These are phyloP conservation scores for Gisinianus flammeolus DNA, from an alignment of 2,888 invertebrate genomes.

Conservation along the genomic window DNA sequence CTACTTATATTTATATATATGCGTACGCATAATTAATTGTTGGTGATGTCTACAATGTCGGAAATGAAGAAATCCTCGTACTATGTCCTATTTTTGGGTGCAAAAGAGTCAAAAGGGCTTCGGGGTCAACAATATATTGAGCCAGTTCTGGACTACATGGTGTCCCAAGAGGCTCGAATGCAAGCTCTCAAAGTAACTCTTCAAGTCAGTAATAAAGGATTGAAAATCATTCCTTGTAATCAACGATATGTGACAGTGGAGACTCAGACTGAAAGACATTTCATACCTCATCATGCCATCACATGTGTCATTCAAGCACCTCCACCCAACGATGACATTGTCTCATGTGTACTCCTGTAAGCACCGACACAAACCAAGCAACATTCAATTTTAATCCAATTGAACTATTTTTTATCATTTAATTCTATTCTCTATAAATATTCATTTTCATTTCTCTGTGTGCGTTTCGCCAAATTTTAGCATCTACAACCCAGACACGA, in stretches of 20 bases:
- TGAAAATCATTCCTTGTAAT: conserved; percentile 88
- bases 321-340: conserved; percentile 77
- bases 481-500: conserved; percentile 91
- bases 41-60: too few relatives aligned
- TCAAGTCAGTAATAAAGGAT: conserved; percentile 87
- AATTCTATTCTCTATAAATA: too few relatives aligned
- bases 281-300: conserved; percentile 91
- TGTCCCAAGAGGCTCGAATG: conserved; percentile 80
- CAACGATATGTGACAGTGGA: conserved; percentile 59
- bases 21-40: too few relatives aligned
- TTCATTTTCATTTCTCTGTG: too few relatives aligned
- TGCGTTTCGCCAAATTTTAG: too few relatives aligned
- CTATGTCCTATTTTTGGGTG: conserved; percentile 94
- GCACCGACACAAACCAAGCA: too few relatives aligned
- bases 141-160: conserved; percentile 81
- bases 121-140: conserved; percentile 84
- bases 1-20: too few relatives aligned
- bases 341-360: conserved; percentile 91
- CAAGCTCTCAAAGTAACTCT: conserved; percentile 90
- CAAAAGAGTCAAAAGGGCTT: conserved; percentile 89
- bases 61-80: conserved; percentile 90
- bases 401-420: too few relatives aligned
- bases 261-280: conserved; percentile 78
- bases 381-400: too few relatives aligned
- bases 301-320: conserved; percentile 84